Evolutionary conservation across 2,797 vertebrate species (phyloP).

Genomic region (Tarsius wallacei): DNA sequence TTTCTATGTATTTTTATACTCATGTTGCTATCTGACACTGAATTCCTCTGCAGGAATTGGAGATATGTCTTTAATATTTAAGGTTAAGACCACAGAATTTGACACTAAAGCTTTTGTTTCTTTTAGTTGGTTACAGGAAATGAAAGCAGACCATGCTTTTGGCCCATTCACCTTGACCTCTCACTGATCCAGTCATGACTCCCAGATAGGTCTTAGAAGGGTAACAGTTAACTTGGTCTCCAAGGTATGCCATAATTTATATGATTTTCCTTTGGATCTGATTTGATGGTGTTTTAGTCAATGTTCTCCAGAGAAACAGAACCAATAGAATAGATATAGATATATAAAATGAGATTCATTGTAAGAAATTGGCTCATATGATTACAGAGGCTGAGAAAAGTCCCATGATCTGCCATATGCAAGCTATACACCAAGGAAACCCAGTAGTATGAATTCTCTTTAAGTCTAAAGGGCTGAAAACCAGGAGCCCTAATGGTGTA

Average conservation of each 20-base stretch:
- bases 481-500: neutral
- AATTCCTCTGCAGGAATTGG: neutral
- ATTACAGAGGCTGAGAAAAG: neutral
- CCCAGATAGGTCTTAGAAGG: neutral
- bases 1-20: constrained; percentile 13
- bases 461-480: neutral
- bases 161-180: neutral
- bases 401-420: neutral
- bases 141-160: neutral
- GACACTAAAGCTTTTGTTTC: constrained; percentile 1
- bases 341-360: neutral
- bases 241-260: neutral
- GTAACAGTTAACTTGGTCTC: neutral
- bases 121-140: neutral
- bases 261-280: neutral
- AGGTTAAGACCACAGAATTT: constrained; percentile 8
- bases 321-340: neutral
- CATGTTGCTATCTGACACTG: neutral
- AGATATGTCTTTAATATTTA: neutral
- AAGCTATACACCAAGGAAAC: neutral
- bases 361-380: neutral
- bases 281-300: neutral
- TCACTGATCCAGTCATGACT: neutral
- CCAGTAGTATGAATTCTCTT: neutral
- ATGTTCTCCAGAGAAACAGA: neutral